These are phyloP conservation scores for Euborellia annulipes DNA, from an alignment of 1,140 invertebrate species.

Conservation along the genomic window DNA sequence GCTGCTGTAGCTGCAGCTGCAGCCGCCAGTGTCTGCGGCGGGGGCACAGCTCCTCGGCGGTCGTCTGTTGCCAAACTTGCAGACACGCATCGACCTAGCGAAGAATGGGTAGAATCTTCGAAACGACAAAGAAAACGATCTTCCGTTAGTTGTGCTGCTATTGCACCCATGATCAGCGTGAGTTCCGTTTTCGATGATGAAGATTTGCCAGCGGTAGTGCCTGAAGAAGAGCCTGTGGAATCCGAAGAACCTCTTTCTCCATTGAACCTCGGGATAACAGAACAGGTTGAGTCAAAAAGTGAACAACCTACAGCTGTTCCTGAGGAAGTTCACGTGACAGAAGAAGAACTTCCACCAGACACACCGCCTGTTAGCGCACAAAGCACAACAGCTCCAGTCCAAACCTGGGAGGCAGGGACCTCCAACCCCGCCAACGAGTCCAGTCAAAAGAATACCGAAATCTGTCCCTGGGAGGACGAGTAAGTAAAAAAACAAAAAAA, in stretches of 20 bases:
- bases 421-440: slow-evolving; percentile 3
- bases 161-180: slow-evolving; percentile 51
- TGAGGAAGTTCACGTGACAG: background rate
- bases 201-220: slow-evolving; percentile 15
- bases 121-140: slow-evolving; percentile 9
- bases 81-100: background rate
- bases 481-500: too few species aligned
- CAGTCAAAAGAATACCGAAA: slow-evolving; percentile 45
- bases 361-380: background rate
- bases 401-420: slow-evolving; percentile 20
- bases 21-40: slow-evolving; percentile 23
- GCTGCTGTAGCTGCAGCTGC: slow-evolving; percentile 27
- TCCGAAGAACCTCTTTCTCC: background rate
- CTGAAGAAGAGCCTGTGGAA: slow-evolving; percentile 7
- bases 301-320: background rate
- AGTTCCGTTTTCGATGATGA: slow-evolving; percentile 47
- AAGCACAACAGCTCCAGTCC: slow-evolving; percentile 13
- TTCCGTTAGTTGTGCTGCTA: slow-evolving; percentile 23
- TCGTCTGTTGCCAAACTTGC: background rate
- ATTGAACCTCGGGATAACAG: slow-evolving; percentile 1
- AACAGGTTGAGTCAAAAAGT: slow-evolving; percentile 5
- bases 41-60: slow-evolving; percentile 13
- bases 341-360: background rate
- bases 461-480: slow-evolving; percentile 82
- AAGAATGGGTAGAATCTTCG: background rate